A percentile compares a stretch with the other conserved stretches of the same genome.
Evolutionary conservation across 2,797 vertebrate genomes (phyloP).

Genomic region (Hapalemur alaotrensis): DNA sequence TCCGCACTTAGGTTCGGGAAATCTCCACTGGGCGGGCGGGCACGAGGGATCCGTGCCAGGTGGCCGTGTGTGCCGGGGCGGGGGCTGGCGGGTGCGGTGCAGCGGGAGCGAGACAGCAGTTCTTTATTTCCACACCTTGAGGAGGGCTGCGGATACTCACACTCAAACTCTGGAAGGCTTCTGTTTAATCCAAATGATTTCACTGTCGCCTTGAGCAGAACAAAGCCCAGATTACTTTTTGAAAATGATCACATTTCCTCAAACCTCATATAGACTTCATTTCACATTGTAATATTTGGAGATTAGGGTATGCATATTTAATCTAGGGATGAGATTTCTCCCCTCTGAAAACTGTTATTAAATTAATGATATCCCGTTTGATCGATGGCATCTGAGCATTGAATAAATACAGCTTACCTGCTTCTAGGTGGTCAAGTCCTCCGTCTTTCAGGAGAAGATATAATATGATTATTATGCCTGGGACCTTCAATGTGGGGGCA

Average conservation of each 20-base stretch:
- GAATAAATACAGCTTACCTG: background rate
- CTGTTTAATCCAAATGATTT: background rate
- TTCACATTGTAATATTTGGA: background rate
- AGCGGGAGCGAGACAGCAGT: no score
- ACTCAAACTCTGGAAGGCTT: background rate
- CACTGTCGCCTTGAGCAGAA: background rate
- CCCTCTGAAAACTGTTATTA: background rate
- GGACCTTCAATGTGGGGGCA: background rate
- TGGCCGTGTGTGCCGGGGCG: background rate
- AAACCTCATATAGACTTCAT: background rate
- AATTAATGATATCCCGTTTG: background rate
- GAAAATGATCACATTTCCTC: background rate
- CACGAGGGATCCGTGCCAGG: no score
- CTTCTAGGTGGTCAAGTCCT: background rate
- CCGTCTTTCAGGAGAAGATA: background rate
- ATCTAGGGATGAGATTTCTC: background rate
- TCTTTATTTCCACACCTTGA: background rate
- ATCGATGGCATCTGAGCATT: background rate
- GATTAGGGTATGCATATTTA: background rate
- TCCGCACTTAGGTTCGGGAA: background rate
- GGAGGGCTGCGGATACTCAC: accelerated
- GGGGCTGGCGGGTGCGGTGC: accelerated
- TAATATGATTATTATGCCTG: background rate
- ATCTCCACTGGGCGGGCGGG: background rate
- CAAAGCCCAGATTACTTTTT: background rate